These are phyloP conservation scores for Pecten maximus DNA, from an alignment of 2,888 invertebrate species.

Conservation along the genomic window DNA sequence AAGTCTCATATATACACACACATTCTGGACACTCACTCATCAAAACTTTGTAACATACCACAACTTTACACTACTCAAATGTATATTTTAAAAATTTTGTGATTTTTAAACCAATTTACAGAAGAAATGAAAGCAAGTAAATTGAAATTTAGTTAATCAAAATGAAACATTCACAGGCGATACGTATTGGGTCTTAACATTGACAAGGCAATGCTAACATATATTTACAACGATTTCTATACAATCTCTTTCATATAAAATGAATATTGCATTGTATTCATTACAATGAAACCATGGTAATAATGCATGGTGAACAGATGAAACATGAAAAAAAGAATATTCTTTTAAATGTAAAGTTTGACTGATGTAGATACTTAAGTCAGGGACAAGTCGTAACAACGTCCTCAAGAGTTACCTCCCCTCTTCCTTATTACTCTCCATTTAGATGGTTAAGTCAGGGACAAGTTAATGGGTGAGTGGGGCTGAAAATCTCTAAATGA, in stretches of 20 bases:
- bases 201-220: not conserved
- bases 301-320: not conserved
- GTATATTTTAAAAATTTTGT: not conserved
- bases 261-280: not conserved
- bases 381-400: too few species aligned
- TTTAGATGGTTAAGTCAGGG: too few species aligned
- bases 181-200: not conserved
- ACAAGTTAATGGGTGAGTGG: too few species aligned
- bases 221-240: not conserved
- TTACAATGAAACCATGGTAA: not conserved
- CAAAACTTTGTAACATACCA: not conserved
- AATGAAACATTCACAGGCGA: not conserved
- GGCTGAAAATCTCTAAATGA: too few species aligned
- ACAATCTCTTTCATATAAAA: not conserved
- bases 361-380: too few species aligned
- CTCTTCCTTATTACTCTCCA: too few species aligned
- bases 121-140: not conserved
- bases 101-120: not conserved
- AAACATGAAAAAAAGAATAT: not conserved
- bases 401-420: too few species aligned
- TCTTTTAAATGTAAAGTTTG: not conserved
- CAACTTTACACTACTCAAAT: not conserved
- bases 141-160: not conserved
- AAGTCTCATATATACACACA: not conserved
- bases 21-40: not conserved